phyloP scores from a whole-genome alignment of 1,140 invertebrate genomes.

The Calosoma granatense region DNA sequence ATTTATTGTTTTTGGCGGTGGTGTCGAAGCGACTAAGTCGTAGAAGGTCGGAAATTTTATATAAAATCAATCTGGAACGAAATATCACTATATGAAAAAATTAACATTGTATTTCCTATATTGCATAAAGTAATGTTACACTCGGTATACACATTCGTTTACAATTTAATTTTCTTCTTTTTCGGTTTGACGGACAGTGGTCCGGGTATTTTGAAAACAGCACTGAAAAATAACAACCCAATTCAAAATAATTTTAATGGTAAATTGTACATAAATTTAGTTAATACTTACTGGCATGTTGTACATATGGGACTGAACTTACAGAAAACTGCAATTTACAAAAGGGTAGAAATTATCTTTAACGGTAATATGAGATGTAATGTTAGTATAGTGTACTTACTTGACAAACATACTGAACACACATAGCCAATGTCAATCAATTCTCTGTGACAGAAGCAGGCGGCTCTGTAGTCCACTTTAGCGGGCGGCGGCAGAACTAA shows the following conservation, averaged over 20 bases:
- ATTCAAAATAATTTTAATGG: conserved; percentile 15
- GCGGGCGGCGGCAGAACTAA: conserved; percentile 80
- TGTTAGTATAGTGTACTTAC: too few relatives aligned
- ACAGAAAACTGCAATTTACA: conserved; percentile 84
- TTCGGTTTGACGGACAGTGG: conserved; percentile 59
- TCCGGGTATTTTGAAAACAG: conserved; percentile 70
- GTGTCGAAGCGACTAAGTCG: too few relatives aligned
- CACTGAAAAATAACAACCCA: conserved; percentile 50
- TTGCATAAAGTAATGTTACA: too few relatives aligned
- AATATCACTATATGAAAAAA: too few relatives aligned
- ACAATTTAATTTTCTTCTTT: conserved; percentile 55
- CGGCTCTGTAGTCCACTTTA: conserved; percentile 90
- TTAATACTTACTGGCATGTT: conserved; percentile 81
- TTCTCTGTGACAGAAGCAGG: conserved; percentile 96
- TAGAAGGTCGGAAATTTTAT: too few relatives aligned
- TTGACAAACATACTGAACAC: conserved; percentile 94
- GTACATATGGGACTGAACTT: conserved; percentile 95
- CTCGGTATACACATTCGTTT: too few relatives aligned
- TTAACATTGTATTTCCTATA: too few relatives aligned
- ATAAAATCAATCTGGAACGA: too few relatives aligned
- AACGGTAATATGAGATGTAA: too few relatives aligned
- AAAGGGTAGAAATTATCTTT: conserved; percentile 27
- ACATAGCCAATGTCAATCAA: conserved; percentile 94
- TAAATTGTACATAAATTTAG: too few relatives aligned
- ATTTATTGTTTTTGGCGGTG: too few relatives aligned